These are phyloP conservation scores for Seriola aureovittata DNA, from an alignment of 2,113 vertebrate species.

Conservation along the genomic window DNA sequence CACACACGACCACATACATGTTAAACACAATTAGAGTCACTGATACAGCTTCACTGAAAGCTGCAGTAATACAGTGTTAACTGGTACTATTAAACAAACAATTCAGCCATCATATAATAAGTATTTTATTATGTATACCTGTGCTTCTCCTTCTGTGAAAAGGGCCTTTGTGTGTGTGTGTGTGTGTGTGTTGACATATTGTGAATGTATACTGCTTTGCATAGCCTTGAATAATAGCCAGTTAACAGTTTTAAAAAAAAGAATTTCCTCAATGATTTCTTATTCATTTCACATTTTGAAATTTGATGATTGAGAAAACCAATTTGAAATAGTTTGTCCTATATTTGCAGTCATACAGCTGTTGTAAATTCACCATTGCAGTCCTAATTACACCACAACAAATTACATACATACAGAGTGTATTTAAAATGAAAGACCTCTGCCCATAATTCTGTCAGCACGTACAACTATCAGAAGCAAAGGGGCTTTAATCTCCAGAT, in stretches of 20 bases:
- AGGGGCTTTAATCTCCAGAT: too few relatives aligned
- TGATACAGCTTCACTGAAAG: background rate
- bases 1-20: background rate
- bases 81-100: background rate
- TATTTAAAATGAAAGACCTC: conserved; percentile 17
- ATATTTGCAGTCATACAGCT: background rate
- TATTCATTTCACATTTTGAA: too few relatives aligned
- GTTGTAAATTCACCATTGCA: background rate
- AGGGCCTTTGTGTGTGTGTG: background rate
- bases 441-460: conserved; percentile 14
- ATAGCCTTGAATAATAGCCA: background rate
- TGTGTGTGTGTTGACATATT: background rate
- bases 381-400: conserved; percentile 1
- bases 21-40: background rate
- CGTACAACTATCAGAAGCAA: background rate
- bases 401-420: conserved; percentile 16
- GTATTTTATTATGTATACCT: too few relatives aligned
- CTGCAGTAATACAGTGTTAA: background rate
- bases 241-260: background rate
- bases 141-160: background rate
- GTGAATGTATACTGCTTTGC: background rate
- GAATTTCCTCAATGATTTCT: too few relatives aligned
- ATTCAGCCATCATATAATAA: too few relatives aligned
- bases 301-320: too few relatives aligned
- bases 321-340: too few relatives aligned